Evolutionary conservation across 2,888 invertebrate genomes (phyloP).

Genomic region (Vandiemenella viatica): DNA sequence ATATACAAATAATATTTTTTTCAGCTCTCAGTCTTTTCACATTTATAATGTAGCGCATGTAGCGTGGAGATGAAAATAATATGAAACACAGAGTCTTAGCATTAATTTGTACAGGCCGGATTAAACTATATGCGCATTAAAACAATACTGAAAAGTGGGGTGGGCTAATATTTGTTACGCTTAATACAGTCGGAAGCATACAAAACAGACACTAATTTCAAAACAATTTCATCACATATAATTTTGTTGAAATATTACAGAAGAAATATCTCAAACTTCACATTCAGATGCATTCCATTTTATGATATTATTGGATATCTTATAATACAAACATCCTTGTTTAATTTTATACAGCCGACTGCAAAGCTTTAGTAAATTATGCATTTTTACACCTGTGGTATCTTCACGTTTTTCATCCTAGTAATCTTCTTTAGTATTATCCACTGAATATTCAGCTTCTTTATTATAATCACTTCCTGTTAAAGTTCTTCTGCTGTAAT

Average conservation of each 20-base stretch:
- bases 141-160: constrained; percentile 16
- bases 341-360: not conserved
- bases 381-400: not conserved
- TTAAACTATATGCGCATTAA: constrained; percentile 14
- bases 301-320: too few species aligned
- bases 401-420: not conserved
- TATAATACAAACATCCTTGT: too few species aligned
- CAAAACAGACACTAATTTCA: not conserved
- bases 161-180: constrained; percentile 12
- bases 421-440: not conserved
- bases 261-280: too few species aligned
- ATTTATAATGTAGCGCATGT: constrained; percentile 14
- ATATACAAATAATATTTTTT: constrained; percentile 15
- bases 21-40: constrained; percentile 16
- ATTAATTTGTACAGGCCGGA: constrained; percentile 17
- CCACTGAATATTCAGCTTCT: not conserved
- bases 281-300: too few species aligned
- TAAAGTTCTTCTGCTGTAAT: too few species aligned
- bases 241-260: too few species aligned
- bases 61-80: constrained; percentile 11
- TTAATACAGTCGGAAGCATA: constrained; percentile 12
- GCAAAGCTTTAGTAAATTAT: not conserved
- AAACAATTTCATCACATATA: not conserved
- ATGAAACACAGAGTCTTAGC: constrained; percentile 11
- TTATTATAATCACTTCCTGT: not conserved